These are phyloP conservation scores for Chloroclysta siterata DNA, from an alignment of 2,888 invertebrate species.

Conservation along the genomic window DNA sequence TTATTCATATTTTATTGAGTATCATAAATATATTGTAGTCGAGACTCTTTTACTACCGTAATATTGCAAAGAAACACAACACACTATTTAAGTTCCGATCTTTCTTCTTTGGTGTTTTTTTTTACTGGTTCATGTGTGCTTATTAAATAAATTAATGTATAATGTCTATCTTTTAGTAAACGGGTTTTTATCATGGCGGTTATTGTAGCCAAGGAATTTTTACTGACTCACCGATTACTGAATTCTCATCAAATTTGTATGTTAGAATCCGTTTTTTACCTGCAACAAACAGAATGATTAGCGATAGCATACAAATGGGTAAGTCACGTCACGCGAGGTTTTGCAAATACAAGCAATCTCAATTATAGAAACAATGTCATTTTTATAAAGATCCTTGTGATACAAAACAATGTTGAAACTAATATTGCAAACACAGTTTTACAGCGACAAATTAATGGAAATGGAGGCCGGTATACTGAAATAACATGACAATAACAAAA, in stretches of 20 bases:
- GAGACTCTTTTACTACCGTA: too few relatives aligned
- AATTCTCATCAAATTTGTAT: slow-evolving; percentile 36
- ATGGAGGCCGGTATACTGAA: too few relatives aligned
- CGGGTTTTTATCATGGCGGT: not conserved
- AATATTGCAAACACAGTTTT: not conserved
- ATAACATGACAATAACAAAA: too few relatives aligned
- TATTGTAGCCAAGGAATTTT: not conserved
- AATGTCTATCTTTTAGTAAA: too few relatives aligned
- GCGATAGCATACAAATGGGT: slow-evolving; percentile 59
- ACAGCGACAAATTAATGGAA: not conserved
- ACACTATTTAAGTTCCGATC: too few relatives aligned
- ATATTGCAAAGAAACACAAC: too few relatives aligned
- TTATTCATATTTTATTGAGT: too few relatives aligned
- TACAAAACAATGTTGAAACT: slow-evolving; percentile 13
- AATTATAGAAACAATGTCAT: slow-evolving; percentile 44
- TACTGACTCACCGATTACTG: slow-evolving; percentile 32
- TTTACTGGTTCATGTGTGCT: too few relatives aligned
- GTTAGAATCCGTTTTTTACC: slow-evolving; percentile 42
- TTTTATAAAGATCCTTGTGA: slow-evolving; percentile 39
- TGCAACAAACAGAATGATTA: slow-evolving; percentile 69
- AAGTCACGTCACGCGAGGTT: slow-evolving; percentile 64
- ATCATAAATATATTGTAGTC: too few relatives aligned
- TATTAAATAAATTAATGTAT: too few relatives aligned
- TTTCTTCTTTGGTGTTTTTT: too few relatives aligned
- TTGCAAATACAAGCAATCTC: slow-evolving; percentile 51